These are phyloP conservation scores for Caenorhabditis panamensis DNA, from an alignment of 2,888 invertebrate species.

Conservation along the genomic window DNA sequence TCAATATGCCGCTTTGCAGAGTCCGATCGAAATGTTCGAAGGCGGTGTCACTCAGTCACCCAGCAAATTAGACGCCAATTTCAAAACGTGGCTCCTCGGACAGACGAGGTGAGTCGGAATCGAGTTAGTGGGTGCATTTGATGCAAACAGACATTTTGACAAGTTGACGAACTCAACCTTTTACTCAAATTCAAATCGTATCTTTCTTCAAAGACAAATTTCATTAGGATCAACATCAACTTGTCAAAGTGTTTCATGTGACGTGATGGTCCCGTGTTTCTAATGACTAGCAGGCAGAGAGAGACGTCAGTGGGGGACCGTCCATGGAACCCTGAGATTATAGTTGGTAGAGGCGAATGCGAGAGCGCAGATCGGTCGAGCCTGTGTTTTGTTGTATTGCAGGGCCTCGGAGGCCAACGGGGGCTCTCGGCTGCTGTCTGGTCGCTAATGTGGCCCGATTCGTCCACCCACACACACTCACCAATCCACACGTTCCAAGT, in stretches of 20 bases:
- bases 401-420: conserved; percentile 68
- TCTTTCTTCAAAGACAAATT: no score
- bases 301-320: conserved; percentile 12
- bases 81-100: conserved; percentile 81
- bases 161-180: no score
- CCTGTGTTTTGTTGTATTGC: conserved; percentile 67
- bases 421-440: conserved; percentile 65
- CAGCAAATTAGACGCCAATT: conserved; percentile 81
- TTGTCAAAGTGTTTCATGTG: conserved; percentile 41
- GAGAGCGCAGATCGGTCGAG: conserved; percentile 47
- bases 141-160: conserved; percentile 38
- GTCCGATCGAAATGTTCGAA: conserved; percentile 82
- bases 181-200: no score
- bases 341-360: conserved; percentile 13
- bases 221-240: conserved; percentile 27
- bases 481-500: conserved; percentile 29
- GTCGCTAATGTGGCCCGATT: conserved; percentile 62
- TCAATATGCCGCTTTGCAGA: conserved; percentile 63
- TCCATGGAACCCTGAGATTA: not conserved
- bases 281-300: conserved; percentile 19
- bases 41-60: conserved; percentile 80
- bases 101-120: conserved; percentile 80
- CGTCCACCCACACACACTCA: conserved; percentile 9
- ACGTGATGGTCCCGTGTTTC: conserved; percentile 38
- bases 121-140: conserved; percentile 56